phyloP scores from a whole-genome alignment of 2,113 vertebrate species.

The Coptodon rendalli region DNA sequence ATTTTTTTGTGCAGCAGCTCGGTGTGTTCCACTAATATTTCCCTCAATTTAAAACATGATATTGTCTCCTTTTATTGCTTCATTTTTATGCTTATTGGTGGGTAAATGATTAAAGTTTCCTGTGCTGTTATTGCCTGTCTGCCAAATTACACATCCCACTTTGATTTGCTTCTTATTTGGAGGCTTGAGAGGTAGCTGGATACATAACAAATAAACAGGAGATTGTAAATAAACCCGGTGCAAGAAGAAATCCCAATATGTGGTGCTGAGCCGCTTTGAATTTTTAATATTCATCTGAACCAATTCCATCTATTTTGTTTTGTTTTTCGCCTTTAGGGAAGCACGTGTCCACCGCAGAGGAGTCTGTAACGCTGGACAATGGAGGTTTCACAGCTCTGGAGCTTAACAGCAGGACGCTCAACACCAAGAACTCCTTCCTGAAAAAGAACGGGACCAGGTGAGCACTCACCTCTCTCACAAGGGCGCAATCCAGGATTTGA shows the following conservation, averaged over 20 bases:
- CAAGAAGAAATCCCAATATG: not conserved
- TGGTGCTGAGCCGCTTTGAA: not conserved
- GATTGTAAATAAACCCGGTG: not conserved
- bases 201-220: not conserved
- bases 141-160: not conserved
- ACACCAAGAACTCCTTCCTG: slow-evolving; percentile 86
- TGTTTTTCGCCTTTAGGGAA: slow-evolving; percentile 74
- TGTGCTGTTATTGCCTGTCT: not conserved
- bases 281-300: not conserved
- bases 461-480: not conserved
- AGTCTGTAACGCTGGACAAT: slow-evolving; percentile 87
- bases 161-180: not conserved
- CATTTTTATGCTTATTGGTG: not conserved
- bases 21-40: not conserved
- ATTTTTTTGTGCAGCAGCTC: not conserved
- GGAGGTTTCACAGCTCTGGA: slow-evolving; percentile 92
- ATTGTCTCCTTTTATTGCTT: not conserved
- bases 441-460: slow-evolving; percentile 94
- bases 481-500: not conserved
- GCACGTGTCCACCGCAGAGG: slow-evolving; percentile 79
- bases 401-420: slow-evolving; percentile 88
- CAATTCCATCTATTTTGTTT: not conserved
- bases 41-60: not conserved
- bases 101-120: not conserved
- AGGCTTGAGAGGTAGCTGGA: not conserved